phyloP scores from a whole-genome alignment of 2,888 invertebrate species.

The Oegoconia quadripuncta region DNA sequence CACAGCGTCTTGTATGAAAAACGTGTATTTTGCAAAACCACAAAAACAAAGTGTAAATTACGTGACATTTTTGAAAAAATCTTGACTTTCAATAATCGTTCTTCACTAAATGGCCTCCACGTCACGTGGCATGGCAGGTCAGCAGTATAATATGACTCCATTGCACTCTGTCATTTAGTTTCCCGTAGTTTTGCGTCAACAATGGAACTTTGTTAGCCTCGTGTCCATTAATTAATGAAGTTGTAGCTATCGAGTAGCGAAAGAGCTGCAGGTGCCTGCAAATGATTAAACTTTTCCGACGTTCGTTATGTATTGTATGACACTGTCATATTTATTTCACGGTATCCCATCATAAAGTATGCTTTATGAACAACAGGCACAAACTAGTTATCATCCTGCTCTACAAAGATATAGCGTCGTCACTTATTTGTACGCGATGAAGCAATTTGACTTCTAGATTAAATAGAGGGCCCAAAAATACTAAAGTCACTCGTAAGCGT shows the following conservation, averaged over 20 bases:
- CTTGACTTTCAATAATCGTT: no score
- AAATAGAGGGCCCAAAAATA: constrained; percentile 48
- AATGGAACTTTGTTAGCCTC: constrained; percentile 38
- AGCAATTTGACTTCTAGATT: constrained; percentile 51
- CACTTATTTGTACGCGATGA: constrained; percentile 22
- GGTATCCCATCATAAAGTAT: not conserved
- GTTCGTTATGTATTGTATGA: constrained; percentile 26
- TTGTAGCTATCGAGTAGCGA: constrained; percentile 26
- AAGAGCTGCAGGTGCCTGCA: not conserved
- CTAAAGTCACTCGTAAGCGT: constrained; percentile 42
- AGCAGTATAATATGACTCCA: constrained; percentile 3
- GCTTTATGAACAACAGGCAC: not conserved
- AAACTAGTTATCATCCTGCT: not conserved
- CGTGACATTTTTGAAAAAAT: no score
- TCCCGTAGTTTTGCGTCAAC: constrained; percentile 33
- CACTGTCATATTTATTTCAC: constrained; percentile 5
- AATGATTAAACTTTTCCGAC: constrained; percentile 39
- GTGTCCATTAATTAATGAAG: constrained; percentile 58
- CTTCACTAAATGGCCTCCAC: no score
- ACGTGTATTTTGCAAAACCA: no score
- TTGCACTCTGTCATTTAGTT: constrained; percentile 23
- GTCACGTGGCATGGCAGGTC: no score
- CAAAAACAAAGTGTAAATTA: no score
- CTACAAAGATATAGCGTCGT: not conserved
- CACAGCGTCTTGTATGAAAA: no score